Evolutionary conservation across 2,888 invertebrate species (phyloP), one percentile per base, ranked within the genome.

Genomic region (Mycalesis mineus): DNA sequence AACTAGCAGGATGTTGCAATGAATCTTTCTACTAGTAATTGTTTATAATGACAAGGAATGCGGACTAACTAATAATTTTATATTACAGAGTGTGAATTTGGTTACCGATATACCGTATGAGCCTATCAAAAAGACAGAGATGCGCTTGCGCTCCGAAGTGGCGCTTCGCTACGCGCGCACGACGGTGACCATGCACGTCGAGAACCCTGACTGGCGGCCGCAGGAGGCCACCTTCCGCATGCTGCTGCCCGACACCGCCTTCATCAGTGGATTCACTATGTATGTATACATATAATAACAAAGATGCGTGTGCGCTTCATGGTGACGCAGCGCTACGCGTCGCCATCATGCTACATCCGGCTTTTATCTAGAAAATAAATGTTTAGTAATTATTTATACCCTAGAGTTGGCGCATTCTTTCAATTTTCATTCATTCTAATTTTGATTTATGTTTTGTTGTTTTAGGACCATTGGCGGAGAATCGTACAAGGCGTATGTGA

Each of bases 191-290:
- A 45, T 93, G 62, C 86, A 88, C 62, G 91, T 94, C 22, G 89
- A 88, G 65, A 95, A 95, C 76, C 89, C 91, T 1, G 91, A 91
- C 6, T 81, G 84, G 49, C 78, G 74, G 9, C 83, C 94, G 0
- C 92, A 92, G 64, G 93, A 94, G 75, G 91, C 92, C 4, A 84
- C 89, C 44, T 94, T 94, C 79, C 89, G 91, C 47, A 91, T 94
- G 7, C 88, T 93, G n/a, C 77, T 94, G 48, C 94, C 94, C 0
- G 93, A 94, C 61, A 91, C 92, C 0, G 94, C 94, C 0, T 94
- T 93, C 75, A 93, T 94, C 65, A 92, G 93, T 42, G 92, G 92
- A 51, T 94, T 94, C 71, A 77, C 91, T 40, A 94, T 94, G 94
- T 93, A 76, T 82, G 90, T 59, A 45, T 22, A n/a, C n/a, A n/a